These are phyloP conservation scores for Hemibagrus wyckioides DNA, from an alignment of 2,113 vertebrate genomes.

Conservation along the genomic window DNA sequence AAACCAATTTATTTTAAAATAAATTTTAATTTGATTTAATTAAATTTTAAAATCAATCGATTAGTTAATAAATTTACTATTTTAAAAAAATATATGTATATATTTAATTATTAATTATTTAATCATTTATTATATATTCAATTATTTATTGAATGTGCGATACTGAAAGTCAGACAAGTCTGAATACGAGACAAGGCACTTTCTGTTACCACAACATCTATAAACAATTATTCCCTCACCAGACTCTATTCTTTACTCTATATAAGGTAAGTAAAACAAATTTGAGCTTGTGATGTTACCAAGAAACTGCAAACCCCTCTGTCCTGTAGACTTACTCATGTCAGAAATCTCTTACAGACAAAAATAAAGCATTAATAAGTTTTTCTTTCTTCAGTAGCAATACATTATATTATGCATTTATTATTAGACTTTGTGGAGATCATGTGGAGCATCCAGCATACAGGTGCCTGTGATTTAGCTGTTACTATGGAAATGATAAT, in stretches of 20 bases:
- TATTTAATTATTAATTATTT: too few relatives aligned
- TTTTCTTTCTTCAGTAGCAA: background rate
- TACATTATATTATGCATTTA: background rate
- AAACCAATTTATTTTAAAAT: too few relatives aligned
- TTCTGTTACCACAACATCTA: background rate
- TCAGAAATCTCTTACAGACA: background rate
- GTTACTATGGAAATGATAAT: background rate
- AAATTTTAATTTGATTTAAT: too few relatives aligned
- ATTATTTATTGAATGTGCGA: background rate
- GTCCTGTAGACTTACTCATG: background rate
- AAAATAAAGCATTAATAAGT: background rate
- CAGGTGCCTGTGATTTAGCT: background rate
- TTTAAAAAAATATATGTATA: too few relatives aligned
- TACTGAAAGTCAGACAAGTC: background rate
- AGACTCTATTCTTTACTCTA: background rate
- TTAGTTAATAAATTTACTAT: too few relatives aligned
- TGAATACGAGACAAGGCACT: background rate
- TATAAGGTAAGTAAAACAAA: background rate
- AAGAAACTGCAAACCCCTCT: background rate
- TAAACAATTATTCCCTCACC: background rate
- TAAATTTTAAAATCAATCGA: too few relatives aligned
- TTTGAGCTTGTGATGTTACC: background rate
- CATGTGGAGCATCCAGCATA: too few relatives aligned
- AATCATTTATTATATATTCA: too few relatives aligned
- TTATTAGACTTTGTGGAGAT: background rate